Evolutionary conservation across 2,888 invertebrate species (phyloP), one percentile per base, ranked within the genome.

Genomic region (Hirudinaria manillensis): DNA sequence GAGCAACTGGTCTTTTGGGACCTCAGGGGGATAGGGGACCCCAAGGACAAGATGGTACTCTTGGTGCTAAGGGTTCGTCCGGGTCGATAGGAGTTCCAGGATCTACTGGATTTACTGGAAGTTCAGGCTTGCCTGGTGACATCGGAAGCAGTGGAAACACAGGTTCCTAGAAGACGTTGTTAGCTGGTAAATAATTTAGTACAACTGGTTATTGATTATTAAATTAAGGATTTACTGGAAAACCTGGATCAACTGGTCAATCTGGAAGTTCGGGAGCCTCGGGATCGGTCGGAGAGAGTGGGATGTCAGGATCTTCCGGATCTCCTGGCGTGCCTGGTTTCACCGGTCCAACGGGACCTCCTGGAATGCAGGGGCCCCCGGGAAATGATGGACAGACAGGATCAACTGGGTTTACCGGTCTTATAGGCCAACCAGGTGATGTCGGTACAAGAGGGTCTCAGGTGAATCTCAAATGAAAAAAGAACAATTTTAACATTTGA

Each of bases 401-500:
- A 4, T 21, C 29, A 3, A 29, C 73, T 10, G 73, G 73, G 19
- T n/a, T 3, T 34, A 27, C 53, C n/a, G 73, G 73, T 13, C 21
- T 24, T 27, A 73, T 27, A 29, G 73, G 73, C 10, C 65, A 32
- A 27, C 32, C 56, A 34, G 73, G 73, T n/a, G 77, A 76, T 2
- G 74, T 76, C 19, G 82, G 82, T 61, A 72, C 75, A 0, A 76
- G 75, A 29, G 38, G n/a, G 77, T 72, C 24, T 55, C 68, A 7
- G 13, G 21, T 13, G 75, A 32, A 13, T 61, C n/a, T 61, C 19
- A 4, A 61, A 6, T 61, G 1, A 61, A 16, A 61, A 61, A 61
- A 61, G 1, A 21, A 61, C 29, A 27, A 27, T 61, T 61, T 27
- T 27, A 4, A 61, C 13, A 61, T 45, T 45, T 45, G 3, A 4